Evolutionary conservation across 2,797 vertebrate species (phyloP).

Genomic region (Anas capensis): DNA sequence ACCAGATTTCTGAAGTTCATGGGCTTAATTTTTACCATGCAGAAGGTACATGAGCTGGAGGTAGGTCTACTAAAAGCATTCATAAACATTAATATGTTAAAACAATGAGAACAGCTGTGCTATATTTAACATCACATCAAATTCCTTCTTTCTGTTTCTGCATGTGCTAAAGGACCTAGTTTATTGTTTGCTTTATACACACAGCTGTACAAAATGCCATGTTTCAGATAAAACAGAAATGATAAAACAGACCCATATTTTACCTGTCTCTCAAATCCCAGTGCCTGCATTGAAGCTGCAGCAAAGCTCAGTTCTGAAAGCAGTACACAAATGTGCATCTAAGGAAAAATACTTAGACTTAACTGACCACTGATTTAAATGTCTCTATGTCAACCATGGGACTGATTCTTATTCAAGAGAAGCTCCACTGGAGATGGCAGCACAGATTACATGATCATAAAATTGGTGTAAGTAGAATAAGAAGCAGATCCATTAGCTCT

Average conservation of each 20-base stretch:
- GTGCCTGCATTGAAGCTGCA: neutral
- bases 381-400: neutral
- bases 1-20: neutral
- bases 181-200: neutral
- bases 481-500: constrained; percentile 42
- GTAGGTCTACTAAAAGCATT: neutral
- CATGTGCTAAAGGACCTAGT: neutral
- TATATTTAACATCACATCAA: neutral
- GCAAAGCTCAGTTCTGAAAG: neutral
- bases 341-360: neutral
- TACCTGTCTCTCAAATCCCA: neutral
- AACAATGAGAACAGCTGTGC: neutral
- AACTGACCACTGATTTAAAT: neutral
- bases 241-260: neutral
- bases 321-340: neutral
- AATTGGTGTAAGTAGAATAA: constrained; percentile 20
- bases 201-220: neutral
- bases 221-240: neutral
- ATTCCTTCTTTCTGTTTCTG: neutral
- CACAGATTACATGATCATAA: neutral
- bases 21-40: neutral
- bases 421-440: neutral
- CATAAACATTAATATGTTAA: neutral
- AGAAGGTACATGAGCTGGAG: neutral
- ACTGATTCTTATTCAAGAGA: neutral